A percentile compares a stretch with the other conserved stretches of the same genome.
phyloP scores from a whole-genome alignment of 1,140 invertebrate species.

The Macrobrachium rosenbergii region DNA sequence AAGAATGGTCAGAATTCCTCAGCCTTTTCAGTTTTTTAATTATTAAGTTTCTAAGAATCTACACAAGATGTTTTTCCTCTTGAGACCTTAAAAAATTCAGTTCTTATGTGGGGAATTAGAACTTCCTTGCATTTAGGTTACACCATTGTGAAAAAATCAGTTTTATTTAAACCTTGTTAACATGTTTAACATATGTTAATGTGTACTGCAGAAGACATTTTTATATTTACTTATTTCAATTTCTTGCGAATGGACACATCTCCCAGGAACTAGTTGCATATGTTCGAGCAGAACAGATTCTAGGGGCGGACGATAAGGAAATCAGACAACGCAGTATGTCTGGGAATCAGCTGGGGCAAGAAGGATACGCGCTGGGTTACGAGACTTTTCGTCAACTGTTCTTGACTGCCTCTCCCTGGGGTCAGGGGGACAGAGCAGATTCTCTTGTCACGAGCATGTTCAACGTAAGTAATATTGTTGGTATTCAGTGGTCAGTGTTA shows the following conservation, averaged over 20 bases:
- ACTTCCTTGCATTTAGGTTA: no score
- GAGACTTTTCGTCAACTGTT: constrained; percentile 91
- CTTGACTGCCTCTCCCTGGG: constrained; percentile 89
- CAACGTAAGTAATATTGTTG: constrained; percentile 77
- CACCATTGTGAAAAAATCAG: no score
- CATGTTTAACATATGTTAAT: no score
- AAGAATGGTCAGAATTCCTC: no score
- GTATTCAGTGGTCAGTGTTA: neutral
- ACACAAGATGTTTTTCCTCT: no score
- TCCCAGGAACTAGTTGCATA: constrained; percentile 78
- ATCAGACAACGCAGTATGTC: constrained; percentile 74
- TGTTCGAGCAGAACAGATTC: constrained; percentile 81
- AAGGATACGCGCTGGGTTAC: constrained; percentile 91
- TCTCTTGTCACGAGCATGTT: constrained; percentile 85
- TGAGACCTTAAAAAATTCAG: no score
- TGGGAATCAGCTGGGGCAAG: constrained; percentile 76
- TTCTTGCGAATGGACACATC: constrained; percentile 27
- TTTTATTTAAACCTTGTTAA: no score
- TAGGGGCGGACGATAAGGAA: constrained; percentile 74
- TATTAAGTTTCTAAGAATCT: no score
- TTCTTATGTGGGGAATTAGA: no score
- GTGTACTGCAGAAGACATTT: no score
- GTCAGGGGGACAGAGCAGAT: constrained; percentile 82
- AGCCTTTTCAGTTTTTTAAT: no score
- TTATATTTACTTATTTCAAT: no score